Evolutionary conservation across 2,113 vertebrate species (phyloP), one percentile per base, ranked within the genome.

Genomic region (Microtus montanus): DNA sequence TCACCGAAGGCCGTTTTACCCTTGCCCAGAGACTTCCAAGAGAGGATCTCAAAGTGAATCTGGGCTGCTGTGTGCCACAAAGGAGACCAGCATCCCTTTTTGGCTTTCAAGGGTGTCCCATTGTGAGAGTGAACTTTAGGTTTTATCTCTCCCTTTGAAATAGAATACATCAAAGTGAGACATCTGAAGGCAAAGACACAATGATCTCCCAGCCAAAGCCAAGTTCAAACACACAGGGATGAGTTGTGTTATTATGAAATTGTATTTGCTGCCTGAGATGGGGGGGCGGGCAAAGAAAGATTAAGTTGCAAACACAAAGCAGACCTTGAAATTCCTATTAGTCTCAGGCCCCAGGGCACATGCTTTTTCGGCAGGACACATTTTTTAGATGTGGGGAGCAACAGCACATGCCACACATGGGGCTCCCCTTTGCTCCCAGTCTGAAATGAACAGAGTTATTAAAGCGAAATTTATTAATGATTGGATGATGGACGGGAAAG

Each of bases 311-410:
- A 98, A 98, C 98, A 98, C 97, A 98, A 98, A 98, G 98, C 97
- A 97, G 97, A 93, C 97, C 97, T 98, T 97, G 97, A 98, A 98
- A 98, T 98, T 98, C 97, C 96, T 98, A 97, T 98, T 98, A 98
- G 98, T 98, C 98, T 96, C 82, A 54, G 96, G 98, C 97, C 92
- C 96, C 92, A 92, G 98, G 98, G 97, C 97, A 98, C 83, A 75
- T 93, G 96, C 93, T 97, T 98, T 98, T 98, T 96, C 97, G 96
- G 94, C 93, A 95, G 96, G 97, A 98, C 75, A 94, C 92, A 90
- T 83, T 97, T 98, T 98, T 98, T 89, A 98, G 93, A 98, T 97
- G 94, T 89, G 94, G 90, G 95, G 95, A 97, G 96, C 90, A 63
- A 38, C 92, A 96, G 85, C 96, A 94, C 71, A 80, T 73, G 93